Conservation (phyloP, 2,888 invertebrate genomes). For the Craniophora ligustri region DNA sequence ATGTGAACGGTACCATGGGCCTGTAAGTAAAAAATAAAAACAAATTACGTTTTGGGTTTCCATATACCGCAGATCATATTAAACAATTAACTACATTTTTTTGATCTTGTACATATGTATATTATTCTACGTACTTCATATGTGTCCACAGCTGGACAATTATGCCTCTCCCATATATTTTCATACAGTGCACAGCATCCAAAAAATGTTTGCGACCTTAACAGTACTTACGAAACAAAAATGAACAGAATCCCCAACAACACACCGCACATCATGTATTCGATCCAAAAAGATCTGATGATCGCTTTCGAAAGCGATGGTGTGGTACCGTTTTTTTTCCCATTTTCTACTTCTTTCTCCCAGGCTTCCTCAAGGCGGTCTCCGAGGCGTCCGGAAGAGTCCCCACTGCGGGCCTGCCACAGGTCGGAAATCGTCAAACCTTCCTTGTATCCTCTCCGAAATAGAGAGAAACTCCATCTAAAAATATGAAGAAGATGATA, state of each 20-base stretch:
- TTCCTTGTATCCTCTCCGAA: conserved; percentile 86
- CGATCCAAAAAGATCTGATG: conserved; percentile 82
- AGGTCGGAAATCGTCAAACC: conserved; percentile 89
- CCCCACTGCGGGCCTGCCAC: conserved; percentile 85
- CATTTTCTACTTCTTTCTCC: conserved; percentile 80
- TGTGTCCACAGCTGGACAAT: too few relatives aligned
- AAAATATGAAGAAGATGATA: conserved; percentile 39
- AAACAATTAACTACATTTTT: too few relatives aligned
- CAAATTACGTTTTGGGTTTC: too few relatives aligned
- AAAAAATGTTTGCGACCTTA: too few relatives aligned
- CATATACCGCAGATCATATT: too few relatives aligned
- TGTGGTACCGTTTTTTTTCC: conserved; percentile 69
- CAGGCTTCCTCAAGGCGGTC: conserved; percentile 89
- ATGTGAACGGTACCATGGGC: conserved; percentile 89
- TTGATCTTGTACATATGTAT: too few relatives aligned
- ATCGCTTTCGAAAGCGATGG: conserved; percentile 87
- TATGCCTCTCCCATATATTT: too few relatives aligned
- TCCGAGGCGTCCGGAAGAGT: conserved; percentile 88
- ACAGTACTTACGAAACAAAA: conserved; percentile 33
- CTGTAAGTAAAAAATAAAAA: conserved; percentile 85
- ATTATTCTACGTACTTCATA: too few relatives aligned
- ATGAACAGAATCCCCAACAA: conserved; percentile 59
- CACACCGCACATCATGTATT: conserved; percentile 84
- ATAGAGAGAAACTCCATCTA: conserved; percentile 72
- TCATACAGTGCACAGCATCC: too few relatives aligned